Conservation (phyloP, 1,140 invertebrate species). For the Aphidius gifuensis region DNA sequence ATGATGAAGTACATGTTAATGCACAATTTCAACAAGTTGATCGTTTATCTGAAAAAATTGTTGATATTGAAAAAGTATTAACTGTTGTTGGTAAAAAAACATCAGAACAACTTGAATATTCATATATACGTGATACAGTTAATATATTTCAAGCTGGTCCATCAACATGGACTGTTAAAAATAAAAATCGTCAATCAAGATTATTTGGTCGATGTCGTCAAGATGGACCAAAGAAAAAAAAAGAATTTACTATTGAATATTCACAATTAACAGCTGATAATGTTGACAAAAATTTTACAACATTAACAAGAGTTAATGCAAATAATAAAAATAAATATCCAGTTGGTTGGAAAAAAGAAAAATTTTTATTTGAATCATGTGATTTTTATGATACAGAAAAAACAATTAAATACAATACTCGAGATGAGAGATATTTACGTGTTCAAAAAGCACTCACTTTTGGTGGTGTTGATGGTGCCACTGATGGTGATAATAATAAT, state of each 20-base stretch:
- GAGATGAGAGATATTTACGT: constrained; percentile 36
- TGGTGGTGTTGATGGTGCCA: too few species aligned
- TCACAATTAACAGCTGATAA: constrained; percentile 11
- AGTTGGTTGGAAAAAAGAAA: too few species aligned
- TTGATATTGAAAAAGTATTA: constrained; percentile 37
- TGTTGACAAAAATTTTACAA: constrained; percentile 15
- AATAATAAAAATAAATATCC: constrained; percentile 16
- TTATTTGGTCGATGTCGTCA: constrained; percentile 29
- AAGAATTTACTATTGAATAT: constrained; percentile 33
- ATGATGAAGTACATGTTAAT: constrained; percentile 18
- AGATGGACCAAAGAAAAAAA: constrained; percentile 31
- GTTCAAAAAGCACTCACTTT: constrained; percentile 27
- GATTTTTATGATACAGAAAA: constrained; percentile 18
- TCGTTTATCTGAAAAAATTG: constrained; percentile 29
- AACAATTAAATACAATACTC: constrained; percentile 20
- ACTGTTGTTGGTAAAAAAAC: constrained; percentile 34
- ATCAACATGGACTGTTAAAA: constrained; percentile 60
- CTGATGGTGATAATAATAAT: too few species aligned
- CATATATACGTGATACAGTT: constrained; percentile 60
- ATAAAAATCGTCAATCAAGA: constrained; percentile 16
- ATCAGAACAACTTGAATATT: constrained; percentile 60
- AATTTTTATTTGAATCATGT: too few species aligned
- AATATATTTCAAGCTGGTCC: too few species aligned
- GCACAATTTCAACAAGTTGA: not conserved
- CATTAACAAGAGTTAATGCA: too few species aligned